phyloP scores from a whole-genome alignment of 2,113 vertebrate genomes.

The Peromyscus maniculatus region DNA sequence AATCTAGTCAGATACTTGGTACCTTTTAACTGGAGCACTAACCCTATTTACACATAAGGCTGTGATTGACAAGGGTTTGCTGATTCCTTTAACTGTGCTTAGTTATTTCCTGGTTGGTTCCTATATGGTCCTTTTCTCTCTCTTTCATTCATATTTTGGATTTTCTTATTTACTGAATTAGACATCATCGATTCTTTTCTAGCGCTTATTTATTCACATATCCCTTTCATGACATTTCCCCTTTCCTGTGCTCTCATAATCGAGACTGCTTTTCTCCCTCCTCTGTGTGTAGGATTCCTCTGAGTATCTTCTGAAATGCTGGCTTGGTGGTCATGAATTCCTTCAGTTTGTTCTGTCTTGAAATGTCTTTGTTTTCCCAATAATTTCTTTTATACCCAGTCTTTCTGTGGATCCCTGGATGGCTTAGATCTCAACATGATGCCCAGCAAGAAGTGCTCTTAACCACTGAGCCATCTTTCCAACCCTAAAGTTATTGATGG shows the following conservation, averaged over 20 bases:
- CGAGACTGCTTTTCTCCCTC: neutral
- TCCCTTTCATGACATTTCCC: neutral
- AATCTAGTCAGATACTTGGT: neutral
- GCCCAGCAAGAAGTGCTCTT: neutral
- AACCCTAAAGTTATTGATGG: neutral
- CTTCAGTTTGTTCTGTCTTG: neutral
- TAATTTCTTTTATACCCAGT: neutral
- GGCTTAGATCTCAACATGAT: neutral
- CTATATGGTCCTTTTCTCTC: no score
- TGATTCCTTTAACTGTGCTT: neutral
- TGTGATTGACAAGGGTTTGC: neutral
- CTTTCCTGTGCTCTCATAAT: neutral
- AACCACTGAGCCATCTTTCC: neutral
- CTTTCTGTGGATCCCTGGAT: neutral
- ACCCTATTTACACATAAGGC: no score
- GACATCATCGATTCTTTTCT: neutral
- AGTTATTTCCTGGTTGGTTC: neutral
- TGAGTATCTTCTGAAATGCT: neutral
- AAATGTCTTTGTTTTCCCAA: neutral
- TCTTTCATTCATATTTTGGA: neutral
- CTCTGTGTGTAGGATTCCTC: neutral
- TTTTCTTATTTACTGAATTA: neutral
- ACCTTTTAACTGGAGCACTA: neutral
- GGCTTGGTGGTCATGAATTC: neutral
- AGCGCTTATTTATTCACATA: no score